These are phyloP conservation scores for Anser brachyrhynchus DNA, from an alignment of 2,113 vertebrate species.

Conservation along the genomic window DNA sequence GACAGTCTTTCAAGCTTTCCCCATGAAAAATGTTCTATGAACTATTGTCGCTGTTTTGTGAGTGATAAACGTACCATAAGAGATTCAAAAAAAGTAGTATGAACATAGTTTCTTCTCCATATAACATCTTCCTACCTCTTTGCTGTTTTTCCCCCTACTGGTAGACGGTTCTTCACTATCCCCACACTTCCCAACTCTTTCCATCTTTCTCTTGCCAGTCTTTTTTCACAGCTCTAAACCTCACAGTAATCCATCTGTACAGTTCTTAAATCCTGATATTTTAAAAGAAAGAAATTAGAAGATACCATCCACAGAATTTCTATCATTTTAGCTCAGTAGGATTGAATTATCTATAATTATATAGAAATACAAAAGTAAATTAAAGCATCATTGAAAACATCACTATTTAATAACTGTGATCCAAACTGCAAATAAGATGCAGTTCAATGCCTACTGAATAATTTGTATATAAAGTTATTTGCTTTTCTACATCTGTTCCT, in stretches of 20 bases:
- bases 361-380: not conserved
- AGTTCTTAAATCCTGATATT: not conserved
- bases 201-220: not conserved
- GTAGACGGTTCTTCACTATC: not conserved
- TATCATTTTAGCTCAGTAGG: not conserved
- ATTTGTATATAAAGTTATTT: constrained; percentile 1
- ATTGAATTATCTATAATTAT: not conserved
- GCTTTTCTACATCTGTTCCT: not conserved
- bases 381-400: not conserved
- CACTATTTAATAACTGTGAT: constrained; percentile 37
- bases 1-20: not conserved
- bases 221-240: not conserved
- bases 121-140: not conserved
- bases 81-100: not conserved
- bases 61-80: not conserved
- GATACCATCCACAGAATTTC: not conserved
- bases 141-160: not conserved
- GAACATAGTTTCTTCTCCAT: not conserved
- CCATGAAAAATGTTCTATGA: not conserved
- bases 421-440: not conserved
- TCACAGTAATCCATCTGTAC: not conserved
- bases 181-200: not conserved
- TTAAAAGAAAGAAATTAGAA: not conserved
- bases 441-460: not conserved
- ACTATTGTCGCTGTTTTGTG: not conserved